Base-by-base conservation (phyloP, 2,113 vertebrate species). In the Argyrosomus japonicus region DNA sequence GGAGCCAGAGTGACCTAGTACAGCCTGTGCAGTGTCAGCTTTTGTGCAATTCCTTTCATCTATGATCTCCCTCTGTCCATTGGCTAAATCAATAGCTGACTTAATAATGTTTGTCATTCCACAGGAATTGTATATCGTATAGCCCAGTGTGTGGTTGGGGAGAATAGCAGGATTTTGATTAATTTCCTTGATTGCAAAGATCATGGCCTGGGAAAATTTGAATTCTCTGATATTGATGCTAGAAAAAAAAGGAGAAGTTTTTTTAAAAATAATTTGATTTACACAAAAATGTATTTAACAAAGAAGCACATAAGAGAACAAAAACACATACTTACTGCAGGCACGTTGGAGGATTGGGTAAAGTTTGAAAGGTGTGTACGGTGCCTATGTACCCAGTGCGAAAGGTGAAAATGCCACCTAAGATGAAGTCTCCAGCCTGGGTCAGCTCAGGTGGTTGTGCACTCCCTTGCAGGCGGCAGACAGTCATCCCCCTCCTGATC, bases 381-480 rank as follows among this genome's bases (percentile, higher is more conserved):
- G 14, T 85, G 27, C 56, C 76, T 36, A 8, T 75, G 61, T 75
- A 85, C 11, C 80, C 79, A 4, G 91, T 93, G 11, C 75, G 85
- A 65, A 95, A 94, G 29, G 92, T 94, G 67, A 95, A 95, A 71
- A 94, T 91, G 47, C 94, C 93, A n/a, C 93, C 93, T 11, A 94
- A 81, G 32, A 88, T 77, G 14, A 94, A 64, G 69, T 93, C 89
- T 81, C 92, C 92, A 62, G 86, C 88, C 25, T 68, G 75, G 47
- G 81, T 63, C 53, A 93, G 67, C 75, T 93, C 91, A 45, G 93
- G 88, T n/a, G 64, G 65, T 54, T 89, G 77, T n/a, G 62, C 58
- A 12, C 21, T 67, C 4, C 70, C 69, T 67, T 78, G 77, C 43
- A 86, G 65, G 12, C 29, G 65, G 40, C 93, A 94, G 15, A 79